Base-by-base conservation (phyloP, 1,140 invertebrate genomes). In the Ylistrum balloti region DNA sequence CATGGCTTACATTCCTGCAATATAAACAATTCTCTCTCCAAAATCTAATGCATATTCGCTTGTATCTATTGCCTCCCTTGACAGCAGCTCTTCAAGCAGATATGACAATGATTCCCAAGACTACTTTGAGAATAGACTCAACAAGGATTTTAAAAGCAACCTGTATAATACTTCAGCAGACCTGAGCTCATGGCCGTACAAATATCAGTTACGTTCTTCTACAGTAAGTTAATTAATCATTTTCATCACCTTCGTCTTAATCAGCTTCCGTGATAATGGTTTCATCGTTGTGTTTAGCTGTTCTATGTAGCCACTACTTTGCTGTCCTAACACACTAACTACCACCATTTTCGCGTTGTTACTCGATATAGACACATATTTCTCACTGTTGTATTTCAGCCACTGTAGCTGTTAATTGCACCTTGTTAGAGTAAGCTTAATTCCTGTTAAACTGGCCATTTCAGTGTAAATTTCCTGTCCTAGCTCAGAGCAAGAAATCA, bases 101-200 rank as follows among this genome's bases (percentile, higher is more conserved):
- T 88, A 88, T 90, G 90, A 90, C 86, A 35, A 88, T 48, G 93
- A 90, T 86, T 88, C 56, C 22, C 56, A 74, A 74, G 56, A 91
- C 93, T 88, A 85, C 88, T 45, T 88, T 33, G 89, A 91, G 35
- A 85, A 91, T 90, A 92, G 88, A 74, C 85, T 86, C 35, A 41
- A 38, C 56, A 88, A 86, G 90, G 91, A 92, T 88, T 91, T 91
- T 89, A 91, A 91, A 90, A 88, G 88, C 88, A 92, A 89, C 91
- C 88, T 92, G 88, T 92, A 88, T 87, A 86, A 87, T 88, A 92
- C 86, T 91, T 91, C 91, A 85, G 87, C 85, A 48, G 86, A 74
- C 48, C 85, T 86, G 88, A 88, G 86, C 86, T 56, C 86, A 48
- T 90, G 89, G 86, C 86, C 86, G 34, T 90, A 90, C 86, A 87